Evolutionary conservation across 2,113 vertebrate genomes (phyloP).

Genomic region (Cololabis saira): DNA sequence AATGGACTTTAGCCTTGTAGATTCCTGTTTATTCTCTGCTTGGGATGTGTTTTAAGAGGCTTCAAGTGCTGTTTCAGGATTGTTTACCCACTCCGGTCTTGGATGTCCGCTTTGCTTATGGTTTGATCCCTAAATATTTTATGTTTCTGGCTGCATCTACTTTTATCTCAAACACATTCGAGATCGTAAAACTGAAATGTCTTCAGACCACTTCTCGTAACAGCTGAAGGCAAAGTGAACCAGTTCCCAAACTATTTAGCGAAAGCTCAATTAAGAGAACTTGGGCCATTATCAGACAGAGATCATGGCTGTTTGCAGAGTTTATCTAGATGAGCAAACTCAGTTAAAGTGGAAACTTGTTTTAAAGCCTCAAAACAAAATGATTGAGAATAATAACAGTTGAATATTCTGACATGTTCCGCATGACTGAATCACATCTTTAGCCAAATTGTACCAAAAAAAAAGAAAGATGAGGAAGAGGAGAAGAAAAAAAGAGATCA

Average conservation of each 20-base stretch:
- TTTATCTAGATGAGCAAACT: conserved; percentile 26
- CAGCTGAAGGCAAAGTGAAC: no score
- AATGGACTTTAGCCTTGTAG: not conserved
- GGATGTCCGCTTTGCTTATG: no score
- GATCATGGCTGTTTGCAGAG: conserved; percentile 5
- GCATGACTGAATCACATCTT: no score
- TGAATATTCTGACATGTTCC: no score
- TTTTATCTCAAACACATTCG: not conserved
- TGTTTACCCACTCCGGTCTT: no score
- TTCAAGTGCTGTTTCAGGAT: no score
- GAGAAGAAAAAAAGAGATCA: no score
- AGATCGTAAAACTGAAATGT: not conserved
- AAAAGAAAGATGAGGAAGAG: no score
- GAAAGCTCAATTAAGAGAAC: conserved; percentile 6
- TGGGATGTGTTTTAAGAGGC: no score
- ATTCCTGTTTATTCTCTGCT: not conserved
- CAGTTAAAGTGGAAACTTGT: conserved; percentile 19
- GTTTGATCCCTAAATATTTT: no score
- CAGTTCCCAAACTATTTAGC: not conserved
- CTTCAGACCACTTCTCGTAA: not conserved
- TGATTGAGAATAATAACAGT: not conserved
- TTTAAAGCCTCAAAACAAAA: conserved; percentile 29
- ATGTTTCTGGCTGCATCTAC: no score
- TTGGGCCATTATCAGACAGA: conserved; percentile 19
- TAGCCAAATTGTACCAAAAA: no score